phyloP scores from a whole-genome alignment of 1,140 invertebrate genomes.

The Ruditapes philippinarum region DNA sequence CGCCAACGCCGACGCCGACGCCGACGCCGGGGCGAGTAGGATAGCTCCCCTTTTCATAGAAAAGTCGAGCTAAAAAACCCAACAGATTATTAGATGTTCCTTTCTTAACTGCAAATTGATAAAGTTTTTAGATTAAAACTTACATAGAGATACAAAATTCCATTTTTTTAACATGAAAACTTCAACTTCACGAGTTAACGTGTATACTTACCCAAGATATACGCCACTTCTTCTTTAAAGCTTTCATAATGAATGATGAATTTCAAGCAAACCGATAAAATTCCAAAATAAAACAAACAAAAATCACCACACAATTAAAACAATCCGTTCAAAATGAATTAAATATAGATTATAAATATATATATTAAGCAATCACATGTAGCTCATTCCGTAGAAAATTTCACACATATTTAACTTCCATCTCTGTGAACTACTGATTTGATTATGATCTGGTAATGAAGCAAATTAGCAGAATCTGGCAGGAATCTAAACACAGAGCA shows the following conservation, averaged over 20 bases:
- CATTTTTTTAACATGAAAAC: too few species aligned
- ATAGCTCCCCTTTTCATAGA: too few species aligned
- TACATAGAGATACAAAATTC: too few species aligned
- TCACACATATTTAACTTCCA: not conserved
- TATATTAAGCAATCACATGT: not conserved
- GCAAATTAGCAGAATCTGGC: not conserved
- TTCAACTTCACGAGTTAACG: too few species aligned
- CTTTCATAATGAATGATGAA: conserved; percentile 44
- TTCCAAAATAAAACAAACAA: not conserved
- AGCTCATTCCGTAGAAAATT: not conserved
- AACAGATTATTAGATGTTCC: too few species aligned
- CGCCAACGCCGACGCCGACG: too few species aligned
- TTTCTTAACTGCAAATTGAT: too few species aligned
- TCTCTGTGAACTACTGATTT: not conserved
- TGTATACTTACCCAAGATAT: conserved; percentile 58
- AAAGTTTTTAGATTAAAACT: too few species aligned
- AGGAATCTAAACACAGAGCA: not conserved
- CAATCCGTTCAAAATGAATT: not conserved
- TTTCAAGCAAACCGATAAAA: not conserved
- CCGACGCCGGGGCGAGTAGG: too few species aligned
- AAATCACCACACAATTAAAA: too few species aligned
- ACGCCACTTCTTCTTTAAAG: conserved; percentile 58
- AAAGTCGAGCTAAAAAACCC: too few species aligned
- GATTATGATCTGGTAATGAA: not conserved
- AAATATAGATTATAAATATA: not conserved